These are phyloP conservation scores for Platysteira castanea DNA, from an alignment of 2,113 vertebrate species.

Conservation along the genomic window DNA sequence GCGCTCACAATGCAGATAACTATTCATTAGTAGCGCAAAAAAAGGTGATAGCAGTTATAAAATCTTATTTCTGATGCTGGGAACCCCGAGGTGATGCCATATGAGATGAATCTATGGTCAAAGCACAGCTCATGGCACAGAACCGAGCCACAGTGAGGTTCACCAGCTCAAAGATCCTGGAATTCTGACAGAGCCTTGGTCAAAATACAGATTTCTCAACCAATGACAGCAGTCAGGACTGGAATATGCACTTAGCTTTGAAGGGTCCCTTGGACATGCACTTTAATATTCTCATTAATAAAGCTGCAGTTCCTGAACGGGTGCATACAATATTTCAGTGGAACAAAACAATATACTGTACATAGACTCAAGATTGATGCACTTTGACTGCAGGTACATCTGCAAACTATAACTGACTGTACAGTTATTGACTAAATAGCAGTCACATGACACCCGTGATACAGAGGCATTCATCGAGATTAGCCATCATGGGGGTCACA, in stretches of 20 bases:
- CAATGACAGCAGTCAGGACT: not conserved
- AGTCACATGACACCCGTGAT: not conserved
- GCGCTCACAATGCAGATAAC: not conserved
- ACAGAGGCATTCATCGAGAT: not conserved
- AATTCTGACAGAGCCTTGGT: not conserved
- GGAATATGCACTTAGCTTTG: not conserved
- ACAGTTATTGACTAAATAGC: not conserved
- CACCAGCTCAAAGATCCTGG: not conserved
- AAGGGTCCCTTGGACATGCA: not conserved
- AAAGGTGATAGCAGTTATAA: not conserved
- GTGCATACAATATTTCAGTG: not conserved
- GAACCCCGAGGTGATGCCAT: rapidly evolving
- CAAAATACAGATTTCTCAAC: not conserved
- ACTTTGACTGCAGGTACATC: not conserved
- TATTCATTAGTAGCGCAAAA: not conserved
- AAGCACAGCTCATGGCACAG: rapidly evolving
- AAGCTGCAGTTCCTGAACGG: not conserved
- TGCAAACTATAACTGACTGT: not conserved
- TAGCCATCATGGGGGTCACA: not conserved
- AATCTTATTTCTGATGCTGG: not conserved
- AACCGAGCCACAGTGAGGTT: not conserved
- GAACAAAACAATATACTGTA: not conserved
- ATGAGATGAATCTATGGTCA: not conserved
- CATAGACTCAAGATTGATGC: not conserved
- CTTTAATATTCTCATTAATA: not conserved